phyloP scores from a whole-genome alignment of 2,888 invertebrate species.

The Perdita meconis region DNA sequence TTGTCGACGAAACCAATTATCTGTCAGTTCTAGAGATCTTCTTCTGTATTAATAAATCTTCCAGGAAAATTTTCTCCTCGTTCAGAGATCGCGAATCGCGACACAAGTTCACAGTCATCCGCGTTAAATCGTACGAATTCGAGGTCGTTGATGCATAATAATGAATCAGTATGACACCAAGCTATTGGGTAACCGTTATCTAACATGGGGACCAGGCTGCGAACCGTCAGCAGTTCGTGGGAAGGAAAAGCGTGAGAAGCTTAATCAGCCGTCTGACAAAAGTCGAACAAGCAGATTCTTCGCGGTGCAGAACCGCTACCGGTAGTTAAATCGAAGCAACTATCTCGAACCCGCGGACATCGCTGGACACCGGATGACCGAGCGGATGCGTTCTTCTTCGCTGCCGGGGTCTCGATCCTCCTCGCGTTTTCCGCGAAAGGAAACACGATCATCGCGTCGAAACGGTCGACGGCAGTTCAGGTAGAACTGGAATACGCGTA shows the following conservation, averaged over 20 bases:
- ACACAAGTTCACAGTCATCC: neutral
- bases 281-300: conserved; percentile 8
- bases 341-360: conserved; percentile 39
- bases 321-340: conserved; percentile 45
- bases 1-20: no score
- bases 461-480: conserved; percentile 15
- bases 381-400: conserved; percentile 57
- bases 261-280: conserved; percentile 38
- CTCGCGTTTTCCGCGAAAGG: conserved; percentile 59
- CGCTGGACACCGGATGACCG: conserved; percentile 47
- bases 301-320: conserved; percentile 22
- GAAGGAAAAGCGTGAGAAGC: conserved; percentile 27
- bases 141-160: neutral
- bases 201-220: neutral
- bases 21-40: no score
- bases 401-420: conserved; percentile 33
- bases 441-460: conserved; percentile 48
- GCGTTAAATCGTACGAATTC: neutral
- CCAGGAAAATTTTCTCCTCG: no score
- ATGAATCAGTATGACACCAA: no score
- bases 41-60: no score
- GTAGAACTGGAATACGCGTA: conserved; percentile 55
- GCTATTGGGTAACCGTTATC: no score
- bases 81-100: no score
- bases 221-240: conserved; percentile 19